These are phyloP conservation scores for Cairina moschata DNA, from an alignment of 2,113 vertebrate species.

Conservation along the genomic window DNA sequence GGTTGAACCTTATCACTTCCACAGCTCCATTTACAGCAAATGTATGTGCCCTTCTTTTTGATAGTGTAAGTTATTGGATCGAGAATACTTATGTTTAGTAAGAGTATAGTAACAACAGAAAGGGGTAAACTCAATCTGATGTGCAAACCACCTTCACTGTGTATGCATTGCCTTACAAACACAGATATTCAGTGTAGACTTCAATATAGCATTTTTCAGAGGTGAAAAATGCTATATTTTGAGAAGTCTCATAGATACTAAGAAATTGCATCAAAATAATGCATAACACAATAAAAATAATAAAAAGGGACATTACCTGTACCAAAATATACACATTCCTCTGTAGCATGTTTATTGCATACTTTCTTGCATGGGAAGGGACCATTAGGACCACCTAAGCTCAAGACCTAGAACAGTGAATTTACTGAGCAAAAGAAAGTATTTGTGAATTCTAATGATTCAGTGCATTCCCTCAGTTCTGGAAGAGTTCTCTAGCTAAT, in stretches of 20 bases:
- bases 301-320: not conserved
- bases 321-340: accelerated
- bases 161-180: not conserved
- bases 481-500: not conserved
- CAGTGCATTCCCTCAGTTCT: not conserved
- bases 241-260: not conserved
- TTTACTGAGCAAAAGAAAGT: not conserved
- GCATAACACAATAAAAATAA: not conserved
- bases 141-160: not conserved
- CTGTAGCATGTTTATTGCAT: not conserved
- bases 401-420: not conserved
- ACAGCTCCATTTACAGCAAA: not conserved
- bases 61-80: not conserved
- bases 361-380: not conserved
- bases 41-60: not conserved
- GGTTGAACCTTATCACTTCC: not conserved
- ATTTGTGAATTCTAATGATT: not conserved
- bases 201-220: not conserved
- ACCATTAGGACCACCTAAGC: not conserved
- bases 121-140: not conserved
- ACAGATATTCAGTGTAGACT: not conserved
- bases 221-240: not conserved
- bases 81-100: not conserved
- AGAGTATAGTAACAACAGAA: not conserved
- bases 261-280: not conserved